Evolutionary conservation across 2,888 invertebrate species (phyloP), one percentile per base, ranked within the genome.

Genomic region (Serripes groenlandicus): DNA sequence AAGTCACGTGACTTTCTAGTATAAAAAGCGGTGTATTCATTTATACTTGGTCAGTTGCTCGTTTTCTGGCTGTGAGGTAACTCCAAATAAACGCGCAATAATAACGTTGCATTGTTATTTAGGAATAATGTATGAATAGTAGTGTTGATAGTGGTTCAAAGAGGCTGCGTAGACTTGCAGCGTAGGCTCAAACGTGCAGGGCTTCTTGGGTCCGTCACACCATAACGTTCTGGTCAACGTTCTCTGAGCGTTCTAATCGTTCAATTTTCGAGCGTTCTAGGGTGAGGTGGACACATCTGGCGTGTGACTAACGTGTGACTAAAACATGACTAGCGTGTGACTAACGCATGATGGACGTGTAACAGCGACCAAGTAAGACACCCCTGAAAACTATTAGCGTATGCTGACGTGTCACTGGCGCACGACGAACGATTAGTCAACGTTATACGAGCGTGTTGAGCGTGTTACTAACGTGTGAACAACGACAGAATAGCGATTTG

Each of bases 281-380:
- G 49, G 49, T 69, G 49, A 69, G 49, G 69, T 49, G 37, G 49
- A 49, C 69, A 69, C 69, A 69, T 69, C 49, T 69, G 69, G 69
- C 49, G 49, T 69, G 69, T 66, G 32, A 21, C 28, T 60, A 60
- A 60, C 28, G 60, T 60, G 60, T 60, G 60, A 18, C 64, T 34
- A 34, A 64, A 7, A 37, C 77, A 71, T 77, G 62, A 77, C 62
- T 77, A 77, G 52, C 70, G 69, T 75, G 68, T 75, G 58, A 69
- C 58, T 75, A 75, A 69, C 69, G 69, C 68, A 69, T 69, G 75
- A 75, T 56, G 56, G 56, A 34, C 56, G 30, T 71, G 30, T 56
- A 71, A 71, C 71, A 71, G 71, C 52, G 64, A 64, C 74, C 52
- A 69, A 75, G 75, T 75, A 75, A 75, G 75, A 75, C 42, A 75